Evolutionary conservation across 2,888 invertebrate genomes (phyloP), one percentile per base, ranked within the genome.

Genomic region (Sthenelais limicola): DNA sequence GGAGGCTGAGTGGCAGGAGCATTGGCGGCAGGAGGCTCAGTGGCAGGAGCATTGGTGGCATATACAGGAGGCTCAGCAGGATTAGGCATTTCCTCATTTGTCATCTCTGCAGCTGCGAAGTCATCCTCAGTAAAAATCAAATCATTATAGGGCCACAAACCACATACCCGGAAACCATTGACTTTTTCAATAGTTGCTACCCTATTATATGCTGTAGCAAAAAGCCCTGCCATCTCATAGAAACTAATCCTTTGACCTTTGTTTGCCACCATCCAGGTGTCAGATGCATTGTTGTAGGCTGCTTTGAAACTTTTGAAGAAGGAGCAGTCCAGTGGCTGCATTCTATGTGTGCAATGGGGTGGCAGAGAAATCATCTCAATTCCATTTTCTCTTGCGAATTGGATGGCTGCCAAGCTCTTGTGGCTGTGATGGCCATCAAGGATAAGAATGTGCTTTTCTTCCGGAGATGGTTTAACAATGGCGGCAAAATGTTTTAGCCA

Each of bases 401-500:
- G 77, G n/a, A 87, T 73, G 74, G 86, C 82, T 28, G 58, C 69
- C 32, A 80, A 54, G 3, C 78, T 79, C 43, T 80, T 82, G 73
- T 84, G 83, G 33, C 82, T 79, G 18, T 76, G 72, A 54, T 88
- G 86, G 15, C 85, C 85, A 79, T 88, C 86, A 18, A 86, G 70
- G 26, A 87, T 79, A 21, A 87, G 67, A 43, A 86, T 75, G 5
- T 81, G 80, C 52, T 81, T 81, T n/a, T 80, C 77, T 33, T 80
- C 78, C 24, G 28, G 43, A 7, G 78, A 73, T 9, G 80, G 77
- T 58, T 83, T 82, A 32, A 77, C 72, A 52, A 75, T 68, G 26
- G 77, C 58, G n/a, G 86, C 73, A 78, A 89, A 89, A 80, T 88
- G 85, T 58, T 81, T 72, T 52, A 86, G 80, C 84, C 85, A 84